Conservation (phyloP, 2,888 invertebrate species). For the Dasypogon diadema region DNA sequence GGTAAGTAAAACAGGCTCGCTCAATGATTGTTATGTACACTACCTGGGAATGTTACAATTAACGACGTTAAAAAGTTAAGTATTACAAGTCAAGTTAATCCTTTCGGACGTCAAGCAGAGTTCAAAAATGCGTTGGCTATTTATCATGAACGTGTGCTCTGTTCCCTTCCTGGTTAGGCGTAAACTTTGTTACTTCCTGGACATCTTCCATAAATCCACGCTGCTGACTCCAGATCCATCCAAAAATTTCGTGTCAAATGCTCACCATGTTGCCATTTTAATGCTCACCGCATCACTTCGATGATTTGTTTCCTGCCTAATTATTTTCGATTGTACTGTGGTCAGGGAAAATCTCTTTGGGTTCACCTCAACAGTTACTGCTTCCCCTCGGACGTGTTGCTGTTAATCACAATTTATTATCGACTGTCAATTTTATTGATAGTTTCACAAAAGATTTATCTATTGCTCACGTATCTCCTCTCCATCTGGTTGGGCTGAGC, state of each 20-base stretch:
- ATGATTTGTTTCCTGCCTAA: constrained; percentile 22
- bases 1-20: no score
- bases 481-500: constrained; percentile 3
- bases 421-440: constrained; percentile 44
- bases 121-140: not conserved
- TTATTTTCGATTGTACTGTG: constrained; percentile 29
- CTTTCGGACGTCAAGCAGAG: constrained; percentile 26
- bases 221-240: not conserved
- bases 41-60: constrained; percentile 1
- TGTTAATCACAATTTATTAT: constrained; percentile 46
- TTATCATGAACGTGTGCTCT: not conserved
- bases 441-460: constrained; percentile 35
- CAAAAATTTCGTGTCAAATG: constrained; percentile 14
- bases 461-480: constrained; percentile 21
- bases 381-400: constrained; percentile 21
- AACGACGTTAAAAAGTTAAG: not conserved
- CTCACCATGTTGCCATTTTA: constrained; percentile 28
- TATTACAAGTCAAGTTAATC: not conserved
- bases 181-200: constrained; percentile 29
- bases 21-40: no score
- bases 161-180: constrained; percentile 9
- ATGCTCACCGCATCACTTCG: not conserved
- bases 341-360: not conserved
- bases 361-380: not conserved
- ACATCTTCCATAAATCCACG: constrained; percentile 5